A percentile compares a stretch with the other conserved stretches of the same genome.
Conservation (phyloP, 2,888 invertebrate genomes). For the Phengaris alcon region DNA sequence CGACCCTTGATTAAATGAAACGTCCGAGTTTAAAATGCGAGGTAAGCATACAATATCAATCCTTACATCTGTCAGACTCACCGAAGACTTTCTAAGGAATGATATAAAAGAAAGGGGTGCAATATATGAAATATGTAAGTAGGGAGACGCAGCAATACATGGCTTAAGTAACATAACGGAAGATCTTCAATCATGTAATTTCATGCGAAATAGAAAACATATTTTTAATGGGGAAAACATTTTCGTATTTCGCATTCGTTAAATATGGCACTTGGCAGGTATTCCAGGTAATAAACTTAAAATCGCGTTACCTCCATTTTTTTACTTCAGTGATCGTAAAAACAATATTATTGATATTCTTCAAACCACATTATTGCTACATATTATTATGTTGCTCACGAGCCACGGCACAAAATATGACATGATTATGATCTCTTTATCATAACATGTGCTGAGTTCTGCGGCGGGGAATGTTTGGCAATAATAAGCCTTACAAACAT, state of each 20-base stretch:
- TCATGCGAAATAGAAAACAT: conserved; percentile 4
- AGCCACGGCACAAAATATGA: conserved; percentile 10
- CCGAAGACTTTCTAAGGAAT: conserved; percentile 24
- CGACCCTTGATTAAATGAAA: conserved; percentile 60
- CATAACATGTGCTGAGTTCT: conserved; percentile 6
- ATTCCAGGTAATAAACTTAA: not conserved
- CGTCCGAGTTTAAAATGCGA: conserved; percentile 54
- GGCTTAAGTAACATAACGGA: conserved; percentile 21
- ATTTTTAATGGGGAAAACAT: conserved; percentile 10
- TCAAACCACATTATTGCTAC: not conserved
- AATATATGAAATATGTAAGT: conserved; percentile 26
- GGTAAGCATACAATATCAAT: conserved; percentile 51
- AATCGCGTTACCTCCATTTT: not conserved
- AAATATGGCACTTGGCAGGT: not conserved
- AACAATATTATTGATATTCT: not conserved
- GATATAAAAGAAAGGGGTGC: conserved; percentile 27
- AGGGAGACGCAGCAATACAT: conserved; percentile 6
- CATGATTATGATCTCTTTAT: conserved; percentile 8
- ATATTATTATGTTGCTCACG: not conserved
- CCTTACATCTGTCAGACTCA: conserved; percentile 6
- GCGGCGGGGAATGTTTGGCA: not conserved
- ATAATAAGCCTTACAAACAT: conserved; percentile 2
- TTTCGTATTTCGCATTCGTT: conserved; percentile 6
- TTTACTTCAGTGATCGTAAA: not conserved
- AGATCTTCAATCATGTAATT: conserved; percentile 25